These are phyloP conservation scores for Hippoglossus hippoglossus DNA, from an alignment of 2,797 vertebrate genomes.

Conservation along the genomic window DNA sequence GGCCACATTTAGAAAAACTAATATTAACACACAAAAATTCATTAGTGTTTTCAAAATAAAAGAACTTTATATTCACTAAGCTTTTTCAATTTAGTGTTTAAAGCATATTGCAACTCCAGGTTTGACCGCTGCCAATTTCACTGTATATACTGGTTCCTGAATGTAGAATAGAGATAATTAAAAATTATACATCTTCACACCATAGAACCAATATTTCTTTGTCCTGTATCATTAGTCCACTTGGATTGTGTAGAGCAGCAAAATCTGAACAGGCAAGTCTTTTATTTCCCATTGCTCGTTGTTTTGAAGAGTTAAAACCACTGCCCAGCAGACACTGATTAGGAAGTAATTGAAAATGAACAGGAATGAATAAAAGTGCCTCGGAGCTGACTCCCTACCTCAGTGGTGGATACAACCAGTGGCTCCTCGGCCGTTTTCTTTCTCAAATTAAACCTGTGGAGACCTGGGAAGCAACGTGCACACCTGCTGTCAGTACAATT, in stretches of 20 bases:
- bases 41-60: neutral
- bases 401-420: neutral
- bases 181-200: neutral
- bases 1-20: neutral
- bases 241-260: neutral
- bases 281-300: slow-evolving; percentile 5
- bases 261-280: neutral
- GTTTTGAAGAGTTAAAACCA: slow-evolving; percentile 36
- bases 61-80: neutral
- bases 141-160: neutral
- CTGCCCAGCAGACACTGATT: slow-evolving; percentile 32
- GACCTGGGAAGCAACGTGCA: neutral
- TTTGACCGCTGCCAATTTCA: neutral
- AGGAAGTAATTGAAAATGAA: slow-evolving; percentile 42
- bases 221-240: neutral
- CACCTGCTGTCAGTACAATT: slow-evolving; percentile 15
- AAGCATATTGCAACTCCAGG: too few relatives aligned
- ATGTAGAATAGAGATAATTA: neutral
- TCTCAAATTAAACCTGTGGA: slow-evolving; percentile 10
- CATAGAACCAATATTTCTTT: neutral
- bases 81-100: too few relatives aligned
- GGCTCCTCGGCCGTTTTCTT: neutral
- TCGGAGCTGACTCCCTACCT: neutral
- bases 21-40: neutral
- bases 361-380: slow-evolving; percentile 4